phyloP scores from a whole-genome alignment of 2,888 invertebrate species.

The Cataglyphis cursor region DNA sequence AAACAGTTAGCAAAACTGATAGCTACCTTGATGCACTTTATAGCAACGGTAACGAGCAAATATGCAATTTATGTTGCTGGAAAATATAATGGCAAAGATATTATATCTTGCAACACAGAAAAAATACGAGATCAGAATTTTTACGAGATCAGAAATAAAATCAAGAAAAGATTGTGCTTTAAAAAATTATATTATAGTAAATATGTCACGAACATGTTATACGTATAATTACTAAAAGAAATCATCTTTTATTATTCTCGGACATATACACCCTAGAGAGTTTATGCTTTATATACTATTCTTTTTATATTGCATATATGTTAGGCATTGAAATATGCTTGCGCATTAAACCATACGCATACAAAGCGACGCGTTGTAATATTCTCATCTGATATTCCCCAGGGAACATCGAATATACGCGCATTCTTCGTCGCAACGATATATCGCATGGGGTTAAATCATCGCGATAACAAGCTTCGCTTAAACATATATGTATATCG shows the following conservation, averaged over 20 bases:
- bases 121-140: constrained; percentile 5
- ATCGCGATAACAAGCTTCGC: constrained; percentile 41
- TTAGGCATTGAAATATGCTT: background rate
- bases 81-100: constrained; percentile 17
- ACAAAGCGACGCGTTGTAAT: constrained; percentile 6
- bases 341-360: background rate
- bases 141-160: background rate
- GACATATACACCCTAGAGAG: too few relatives aligned
- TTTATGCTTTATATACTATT: background rate
- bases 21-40: constrained; percentile 27
- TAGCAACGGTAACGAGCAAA: constrained; percentile 17
- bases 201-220: constrained; percentile 12
- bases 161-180: background rate
- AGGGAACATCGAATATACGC: constrained; percentile 18
- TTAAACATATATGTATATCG: constrained; percentile 37
- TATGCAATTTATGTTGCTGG: constrained; percentile 36
- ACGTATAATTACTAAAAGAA: background rate
- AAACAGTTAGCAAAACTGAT: background rate
- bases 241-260: background rate
- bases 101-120: constrained; percentile 18
- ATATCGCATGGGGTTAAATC: constrained; percentile 40
- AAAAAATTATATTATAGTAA: constrained; percentile 17
- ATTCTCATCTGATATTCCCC: constrained; percentile 1
- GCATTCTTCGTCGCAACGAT: constrained; percentile 28
- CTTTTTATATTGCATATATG: background rate